Evolutionary conservation across 2,113 vertebrate genomes (phyloP), one percentile per base, ranked within the genome.

Genomic region (Heptranchias perlo): DNA sequence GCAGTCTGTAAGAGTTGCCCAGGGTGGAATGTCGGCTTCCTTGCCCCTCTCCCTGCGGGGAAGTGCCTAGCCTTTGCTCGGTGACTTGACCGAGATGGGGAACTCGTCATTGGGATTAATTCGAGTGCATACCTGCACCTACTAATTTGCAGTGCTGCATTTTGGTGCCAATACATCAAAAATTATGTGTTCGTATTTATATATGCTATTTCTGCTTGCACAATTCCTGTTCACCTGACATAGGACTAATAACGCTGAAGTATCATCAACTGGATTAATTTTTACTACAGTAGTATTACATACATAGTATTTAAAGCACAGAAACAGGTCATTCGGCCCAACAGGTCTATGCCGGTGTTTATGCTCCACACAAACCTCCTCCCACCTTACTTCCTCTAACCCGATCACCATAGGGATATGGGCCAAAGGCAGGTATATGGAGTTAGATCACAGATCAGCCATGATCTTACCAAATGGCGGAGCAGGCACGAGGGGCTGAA

Each of bases 1-100:
- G n/a, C 16, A 35, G 39, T 39, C 58, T 62, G 58, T 39, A 39
- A 93, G 35, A 64, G 61, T 23, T 93, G 35, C n/a, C 89, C 89
- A 62, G 95, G 89, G 82, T 95, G 96, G 96, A 67, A 61, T 28
- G 6, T 67, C 82, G 61, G 64, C 96, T 96, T 96, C 0, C 95
- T 96, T 87, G 44, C 91, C 21, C 16, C n/a, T 58, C 54, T 13
- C 39, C 61, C 39, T 44, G 16, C 7, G 28, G 28, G 49, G 6
- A 35, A 91, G 28, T 91, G 87, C 35, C 28, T 31, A 58, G 25
- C 47, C 84, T 23, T 52, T 87, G 47, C 87, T 58, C 58, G 25
- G 13, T 58, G 52, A 52, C 87, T 91, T 1, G 28, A 35, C 11
- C 3, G 25, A 54, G 54, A 91, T 91, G 1, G 31, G 54, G 87